Evolutionary conservation across 2,888 invertebrate species (phyloP).

Genomic region (Chrysina gloriosa): DNA sequence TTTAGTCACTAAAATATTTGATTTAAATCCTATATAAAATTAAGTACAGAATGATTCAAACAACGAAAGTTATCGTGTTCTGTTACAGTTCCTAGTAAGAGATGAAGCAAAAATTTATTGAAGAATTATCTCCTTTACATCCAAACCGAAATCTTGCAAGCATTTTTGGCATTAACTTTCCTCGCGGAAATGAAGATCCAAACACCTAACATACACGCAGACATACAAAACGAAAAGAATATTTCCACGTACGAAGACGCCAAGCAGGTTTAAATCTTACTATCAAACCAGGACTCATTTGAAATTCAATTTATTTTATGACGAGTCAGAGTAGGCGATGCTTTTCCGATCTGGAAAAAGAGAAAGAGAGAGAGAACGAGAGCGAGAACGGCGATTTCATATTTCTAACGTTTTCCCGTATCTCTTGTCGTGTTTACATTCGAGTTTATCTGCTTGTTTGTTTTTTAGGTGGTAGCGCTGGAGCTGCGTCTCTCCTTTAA

Average conservation of each 20-base stretch:
- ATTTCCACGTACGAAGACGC: conserved; percentile 41
- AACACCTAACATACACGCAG: too few relatives aligned
- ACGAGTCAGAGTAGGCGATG: conserved; percentile 46
- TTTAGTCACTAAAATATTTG: too few relatives aligned
- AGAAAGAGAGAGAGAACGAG: conserved; percentile 12
- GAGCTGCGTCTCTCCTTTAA: conserved; percentile 8
- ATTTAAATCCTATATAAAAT: too few relatives aligned
- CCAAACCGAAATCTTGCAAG: too few relatives aligned
- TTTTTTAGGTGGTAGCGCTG: conserved; percentile 33
- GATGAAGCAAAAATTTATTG: too few relatives aligned
- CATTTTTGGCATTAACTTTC: too few relatives aligned
- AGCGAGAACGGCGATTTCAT: conserved; percentile 31
- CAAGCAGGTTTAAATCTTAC: conserved; percentile 54
- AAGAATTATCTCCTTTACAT: too few relatives aligned
- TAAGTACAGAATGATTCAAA: too few relatives aligned
- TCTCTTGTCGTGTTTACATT: conserved; percentile 37
- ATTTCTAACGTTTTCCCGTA: conserved; percentile 29
- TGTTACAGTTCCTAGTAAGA: too few relatives aligned
- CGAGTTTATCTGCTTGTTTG: conserved; percentile 39
- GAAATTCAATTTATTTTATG: conserved; percentile 59
- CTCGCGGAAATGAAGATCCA: too few relatives aligned
- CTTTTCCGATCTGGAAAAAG: conserved; percentile 41
- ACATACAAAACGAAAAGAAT: conserved; percentile 8
- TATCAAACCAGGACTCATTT: conserved; percentile 53
- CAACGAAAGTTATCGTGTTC: too few relatives aligned